These are phyloP conservation scores for Tipula helvola DNA, from an alignment of 2,888 invertebrate genomes.

Conservation along the genomic window DNA sequence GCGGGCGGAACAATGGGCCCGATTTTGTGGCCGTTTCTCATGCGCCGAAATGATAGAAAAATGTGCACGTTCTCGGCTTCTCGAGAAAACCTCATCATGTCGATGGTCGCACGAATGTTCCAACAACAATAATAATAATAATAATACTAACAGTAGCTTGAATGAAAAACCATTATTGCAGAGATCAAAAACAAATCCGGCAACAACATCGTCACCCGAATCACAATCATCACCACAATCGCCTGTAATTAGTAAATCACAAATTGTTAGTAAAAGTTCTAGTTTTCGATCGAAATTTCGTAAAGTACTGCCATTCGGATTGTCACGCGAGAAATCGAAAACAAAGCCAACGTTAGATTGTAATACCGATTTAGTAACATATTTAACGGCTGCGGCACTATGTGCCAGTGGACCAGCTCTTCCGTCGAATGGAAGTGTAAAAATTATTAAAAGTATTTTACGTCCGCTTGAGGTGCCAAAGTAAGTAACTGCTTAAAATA, in stretches of 20 bases:
- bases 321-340: constrained; percentile 6
- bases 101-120: background rate
- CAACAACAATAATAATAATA: background rate
- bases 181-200: constrained; percentile 4
- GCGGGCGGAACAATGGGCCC: constrained; percentile 62
- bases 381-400: constrained; percentile 17
- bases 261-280: background rate
- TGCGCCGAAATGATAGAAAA: constrained; percentile 61
- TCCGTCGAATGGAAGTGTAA: constrained; percentile 14
- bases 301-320: constrained; percentile 17
- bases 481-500: constrained; percentile 14
- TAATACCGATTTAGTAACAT: constrained; percentile 17
- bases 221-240: background rate
- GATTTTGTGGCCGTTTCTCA: constrained; percentile 54
- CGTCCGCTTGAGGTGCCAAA: constrained; percentile 18
- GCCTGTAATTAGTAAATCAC: background rate
- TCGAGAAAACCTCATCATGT: constrained; percentile 42
- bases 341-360: constrained; percentile 10
- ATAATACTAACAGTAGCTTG: background rate
- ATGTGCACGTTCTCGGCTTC: constrained; percentile 43
- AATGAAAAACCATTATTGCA: background rate
- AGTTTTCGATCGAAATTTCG: constrained; percentile 18
- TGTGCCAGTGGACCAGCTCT: constrained; percentile 16
- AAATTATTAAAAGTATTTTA: constrained; percentile 16
- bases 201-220: background rate